Conservation (phyloP, 2,888 invertebrate genomes). For the Caenorhabditis angaria region DNA sequence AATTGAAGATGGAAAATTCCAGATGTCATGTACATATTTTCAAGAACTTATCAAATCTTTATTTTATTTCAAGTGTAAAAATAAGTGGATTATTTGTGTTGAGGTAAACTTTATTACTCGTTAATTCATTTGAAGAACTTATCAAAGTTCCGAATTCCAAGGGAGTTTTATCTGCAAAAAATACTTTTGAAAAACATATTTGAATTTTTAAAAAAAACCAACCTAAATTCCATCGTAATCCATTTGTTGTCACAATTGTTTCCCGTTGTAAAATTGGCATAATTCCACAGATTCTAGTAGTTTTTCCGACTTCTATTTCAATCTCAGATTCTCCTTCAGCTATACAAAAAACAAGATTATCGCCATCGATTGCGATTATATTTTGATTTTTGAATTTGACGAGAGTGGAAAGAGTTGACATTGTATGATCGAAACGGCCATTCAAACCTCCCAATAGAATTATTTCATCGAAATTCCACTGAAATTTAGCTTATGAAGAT, state of each 20-base stretch:
- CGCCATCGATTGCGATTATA: constrained; percentile 27
- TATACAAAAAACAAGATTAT: constrained; percentile 34
- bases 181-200: neutral
- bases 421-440: constrained; percentile 67
- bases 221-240: constrained; percentile 64
- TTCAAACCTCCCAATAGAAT: constrained; percentile 46
- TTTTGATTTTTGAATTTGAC: constrained; percentile 2
- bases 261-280: constrained; percentile 60
- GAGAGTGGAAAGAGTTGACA: constrained; percentile 60
- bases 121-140: constrained; percentile 50
- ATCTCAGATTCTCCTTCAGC: constrained; percentile 33
- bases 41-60: constrained; percentile 1
- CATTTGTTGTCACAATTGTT: constrained; percentile 59
- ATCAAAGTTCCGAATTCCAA: constrained; percentile 47
- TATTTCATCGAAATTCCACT: constrained; percentile 29
- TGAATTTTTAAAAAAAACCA: neutral
- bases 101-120: constrained; percentile 21
- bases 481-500: constrained; percentile 6
- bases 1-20: neutral
- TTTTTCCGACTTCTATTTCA: constrained; percentile 14
- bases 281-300: constrained; percentile 56
- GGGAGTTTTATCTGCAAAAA: constrained; percentile 27
- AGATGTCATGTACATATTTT: neutral
- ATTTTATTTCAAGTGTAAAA: constrained; percentile 43
- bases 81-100: constrained; percentile 41